Percentiles rank a stretch among this genome's conserved stretches.
Evolutionary conservation across 2,113 vertebrate species (phyloP).

Genomic region (Elephas maximus): DNA sequence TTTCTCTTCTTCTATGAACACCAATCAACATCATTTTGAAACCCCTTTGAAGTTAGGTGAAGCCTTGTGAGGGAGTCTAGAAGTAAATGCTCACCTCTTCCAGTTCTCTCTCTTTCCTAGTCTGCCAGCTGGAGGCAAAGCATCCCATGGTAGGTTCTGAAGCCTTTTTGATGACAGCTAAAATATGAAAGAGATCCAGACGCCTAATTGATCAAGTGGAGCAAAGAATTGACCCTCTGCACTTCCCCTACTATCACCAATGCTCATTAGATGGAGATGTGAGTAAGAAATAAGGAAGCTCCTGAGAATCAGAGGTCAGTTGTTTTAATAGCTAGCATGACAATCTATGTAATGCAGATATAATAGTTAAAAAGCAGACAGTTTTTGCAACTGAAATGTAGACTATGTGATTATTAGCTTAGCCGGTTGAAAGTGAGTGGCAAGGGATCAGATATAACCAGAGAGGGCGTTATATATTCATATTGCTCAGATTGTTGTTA

Average conservation of each 20-base stretch:
- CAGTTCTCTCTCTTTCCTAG: not conserved
- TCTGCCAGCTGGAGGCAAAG: not conserved
- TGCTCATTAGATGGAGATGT: not conserved
- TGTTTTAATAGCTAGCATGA: not conserved
- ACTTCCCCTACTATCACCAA: no score
- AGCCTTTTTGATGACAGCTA: not conserved
- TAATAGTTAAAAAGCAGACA: not conserved
- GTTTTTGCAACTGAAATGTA: not conserved
- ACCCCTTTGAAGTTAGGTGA: not conserved
- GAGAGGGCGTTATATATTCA: not conserved
- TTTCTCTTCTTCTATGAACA: not conserved
- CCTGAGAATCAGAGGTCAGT: not conserved
- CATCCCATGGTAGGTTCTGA: not conserved
- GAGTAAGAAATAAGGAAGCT: not conserved
- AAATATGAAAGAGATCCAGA: not conserved
- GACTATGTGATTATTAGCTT: not conserved
- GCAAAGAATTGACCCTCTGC: not conserved
- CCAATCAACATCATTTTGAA: not conserved
- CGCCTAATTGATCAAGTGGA: not conserved
- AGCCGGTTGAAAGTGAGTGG: no score
- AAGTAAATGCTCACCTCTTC: not conserved
- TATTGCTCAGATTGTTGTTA: not conserved
- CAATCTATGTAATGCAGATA: not conserved
- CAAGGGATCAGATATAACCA: not conserved
- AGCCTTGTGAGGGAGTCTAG: not conserved